phyloP scores from a whole-genome alignment of 2,797 vertebrate genomes.

The Lateolabrax maculatus region DNA sequence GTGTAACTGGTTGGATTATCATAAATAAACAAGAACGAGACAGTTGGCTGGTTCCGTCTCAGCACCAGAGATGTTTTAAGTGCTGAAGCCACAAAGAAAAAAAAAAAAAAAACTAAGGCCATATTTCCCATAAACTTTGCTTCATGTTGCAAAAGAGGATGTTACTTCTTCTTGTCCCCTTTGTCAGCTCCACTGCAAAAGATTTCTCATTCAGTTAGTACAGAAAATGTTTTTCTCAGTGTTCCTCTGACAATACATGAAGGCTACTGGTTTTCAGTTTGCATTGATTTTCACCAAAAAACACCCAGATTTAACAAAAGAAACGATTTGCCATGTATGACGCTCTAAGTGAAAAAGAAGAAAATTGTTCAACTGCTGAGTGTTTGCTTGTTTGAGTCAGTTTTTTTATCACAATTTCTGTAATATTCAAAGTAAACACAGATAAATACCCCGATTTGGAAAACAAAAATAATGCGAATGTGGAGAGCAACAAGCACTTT shows the following conservation, averaged over 20 bases:
- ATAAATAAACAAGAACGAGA: slow-evolving; percentile 3
- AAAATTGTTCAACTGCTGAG: background rate
- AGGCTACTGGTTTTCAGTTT: no score
- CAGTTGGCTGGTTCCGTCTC: slow-evolving; percentile 15
- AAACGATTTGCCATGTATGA: no score
- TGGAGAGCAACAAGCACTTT: background rate
- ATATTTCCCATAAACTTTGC: slow-evolving; percentile 22
- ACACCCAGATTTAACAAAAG: background rate
- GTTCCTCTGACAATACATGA: background rate
- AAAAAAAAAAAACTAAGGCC: slow-evolving; percentile 2
- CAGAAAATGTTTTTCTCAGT: no score
- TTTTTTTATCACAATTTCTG: background rate
- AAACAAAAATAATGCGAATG: no score
- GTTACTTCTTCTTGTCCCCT: background rate
- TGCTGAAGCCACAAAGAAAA: background rate
- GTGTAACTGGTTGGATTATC: background rate
- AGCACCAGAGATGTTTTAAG: background rate
- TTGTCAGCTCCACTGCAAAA: slow-evolving; percentile 1
- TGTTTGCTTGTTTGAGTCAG: background rate
- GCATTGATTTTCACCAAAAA: background rate
- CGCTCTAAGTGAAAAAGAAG: background rate
- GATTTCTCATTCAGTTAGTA: background rate
- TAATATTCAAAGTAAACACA: slow-evolving; percentile 4
- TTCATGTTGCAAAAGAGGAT: slow-evolving; percentile 19
- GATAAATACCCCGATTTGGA: background rate